These are phyloP conservation scores for Microvelia longipes DNA, from an alignment of 1,140 invertebrate genomes.

Conservation along the genomic window DNA sequence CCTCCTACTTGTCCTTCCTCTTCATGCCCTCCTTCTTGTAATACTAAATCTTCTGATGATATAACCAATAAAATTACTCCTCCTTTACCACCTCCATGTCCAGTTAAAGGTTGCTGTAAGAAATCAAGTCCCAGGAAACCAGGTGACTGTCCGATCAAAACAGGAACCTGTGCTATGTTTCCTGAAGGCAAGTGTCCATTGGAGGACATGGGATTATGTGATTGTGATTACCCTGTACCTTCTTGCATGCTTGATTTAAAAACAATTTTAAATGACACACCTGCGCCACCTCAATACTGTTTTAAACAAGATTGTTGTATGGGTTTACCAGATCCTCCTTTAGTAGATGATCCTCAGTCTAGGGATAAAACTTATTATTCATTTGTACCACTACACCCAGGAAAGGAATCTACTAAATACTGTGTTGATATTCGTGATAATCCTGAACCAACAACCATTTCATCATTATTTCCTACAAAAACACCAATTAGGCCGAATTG, in stretches of 20 bases:
- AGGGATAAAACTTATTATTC: not conserved
- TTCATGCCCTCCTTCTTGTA: not conserved
- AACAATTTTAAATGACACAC: too few relatives aligned
- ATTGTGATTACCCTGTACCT: constrained; percentile 7
- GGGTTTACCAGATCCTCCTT: constrained; percentile 3
- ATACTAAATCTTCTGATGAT: not conserved
- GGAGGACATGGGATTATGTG: not conserved
- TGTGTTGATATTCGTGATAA: not conserved
- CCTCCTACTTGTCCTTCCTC: not conserved
- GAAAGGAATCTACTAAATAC: not conserved
- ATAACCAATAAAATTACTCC: not conserved
- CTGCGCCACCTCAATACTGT: constrained; percentile 6
- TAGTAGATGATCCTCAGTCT: not conserved
- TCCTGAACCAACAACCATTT: not conserved
- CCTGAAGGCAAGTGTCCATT: constrained; percentile 3
- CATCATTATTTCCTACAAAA: not conserved
- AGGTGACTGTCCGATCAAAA: not conserved
- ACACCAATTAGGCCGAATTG: not conserved
- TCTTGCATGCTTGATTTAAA: constrained; percentile 3
- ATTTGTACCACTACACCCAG: not conserved
- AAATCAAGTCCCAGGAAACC: not conserved
- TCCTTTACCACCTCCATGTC: constrained; percentile 1
- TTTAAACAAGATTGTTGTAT: constrained; percentile 8
- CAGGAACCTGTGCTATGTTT: not conserved
- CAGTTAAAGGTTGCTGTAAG: not conserved